Conservation (phyloP, 35 echinoderm and acorn worm species). For the Apostichopus parvimensis region DNA sequence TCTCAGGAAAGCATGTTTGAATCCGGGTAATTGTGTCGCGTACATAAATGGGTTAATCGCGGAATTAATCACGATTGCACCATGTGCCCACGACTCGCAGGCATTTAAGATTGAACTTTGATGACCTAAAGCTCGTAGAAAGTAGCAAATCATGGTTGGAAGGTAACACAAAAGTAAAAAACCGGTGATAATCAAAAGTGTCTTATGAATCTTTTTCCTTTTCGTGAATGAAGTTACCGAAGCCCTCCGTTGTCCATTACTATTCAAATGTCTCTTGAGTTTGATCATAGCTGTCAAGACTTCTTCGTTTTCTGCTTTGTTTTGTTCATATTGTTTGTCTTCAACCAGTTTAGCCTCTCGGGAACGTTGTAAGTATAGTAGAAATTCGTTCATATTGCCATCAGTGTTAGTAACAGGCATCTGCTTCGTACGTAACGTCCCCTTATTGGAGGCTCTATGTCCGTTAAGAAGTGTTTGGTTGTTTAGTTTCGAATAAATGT, state of each 20-base stretch:
- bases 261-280: background rate
- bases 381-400: background rate
- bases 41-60: conserved; percentile 18
- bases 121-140: background rate
- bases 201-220: conserved; percentile 11
- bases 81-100: background rate
- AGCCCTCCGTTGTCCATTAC: background rate
- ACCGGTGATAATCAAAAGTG: background rate
- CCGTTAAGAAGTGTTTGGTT: background rate
- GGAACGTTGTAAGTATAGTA: no score
- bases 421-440: background rate
- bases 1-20: background rate
- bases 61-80: background rate
- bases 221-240: background rate
- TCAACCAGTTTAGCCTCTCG: background rate
- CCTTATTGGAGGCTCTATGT: background rate
- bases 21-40: background rate
- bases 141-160: background rate
- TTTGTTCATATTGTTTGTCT: background rate
- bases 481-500: background rate
- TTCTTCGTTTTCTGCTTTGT: background rate
- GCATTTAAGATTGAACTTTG: background rate
- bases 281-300: background rate
- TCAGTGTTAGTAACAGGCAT: background rate
- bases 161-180: background rate